A percentile compares a stretch with the other conserved stretches of the same genome.
phyloP scores from a whole-genome alignment of 2,113 vertebrate genomes.

The Capra hircus region DNA sequence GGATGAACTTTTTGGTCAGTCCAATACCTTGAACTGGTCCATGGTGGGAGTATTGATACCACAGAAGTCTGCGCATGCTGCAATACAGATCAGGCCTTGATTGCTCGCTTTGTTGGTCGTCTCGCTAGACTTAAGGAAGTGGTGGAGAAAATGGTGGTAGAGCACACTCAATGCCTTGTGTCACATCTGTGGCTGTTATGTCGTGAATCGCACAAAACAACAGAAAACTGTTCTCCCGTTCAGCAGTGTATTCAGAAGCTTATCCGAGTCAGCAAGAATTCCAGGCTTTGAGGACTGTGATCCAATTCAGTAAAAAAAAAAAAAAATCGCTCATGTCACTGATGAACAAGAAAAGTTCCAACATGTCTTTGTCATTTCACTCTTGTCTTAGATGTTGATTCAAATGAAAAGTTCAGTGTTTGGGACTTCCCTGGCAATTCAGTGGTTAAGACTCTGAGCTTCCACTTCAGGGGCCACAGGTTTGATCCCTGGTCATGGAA shows the following conservation, averaged over 20 bases:
- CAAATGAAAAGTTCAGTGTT: neutral
- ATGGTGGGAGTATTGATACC: too few species aligned
- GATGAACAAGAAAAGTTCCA: neutral
- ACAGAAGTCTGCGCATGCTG: accelerated
- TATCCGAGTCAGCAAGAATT: neutral
- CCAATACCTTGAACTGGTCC: neutral
- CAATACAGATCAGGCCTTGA: neutral
- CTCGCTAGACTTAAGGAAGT: neutral
- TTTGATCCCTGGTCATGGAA: neutral
- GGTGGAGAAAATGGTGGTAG: neutral
- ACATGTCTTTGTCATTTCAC: neutral
- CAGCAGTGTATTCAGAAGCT: neutral
- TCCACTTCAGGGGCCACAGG: neutral
- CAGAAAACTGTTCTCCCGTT: neutral
- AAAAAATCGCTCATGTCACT: neutral
- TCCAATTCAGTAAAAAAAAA: neutral
- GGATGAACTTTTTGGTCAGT: neutral
- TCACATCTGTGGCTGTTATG: accelerated
- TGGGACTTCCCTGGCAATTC: neutral
- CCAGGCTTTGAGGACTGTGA: neutral
- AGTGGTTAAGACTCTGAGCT: neutral
- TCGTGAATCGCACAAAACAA: neutral
- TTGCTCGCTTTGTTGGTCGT: too few species aligned
- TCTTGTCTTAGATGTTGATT: neutral
- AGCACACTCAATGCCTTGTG: neutral